These are phyloP conservation scores for Tipula vernalis DNA, from an alignment of 2,888 invertebrate genomes.

Conservation along the genomic window DNA sequence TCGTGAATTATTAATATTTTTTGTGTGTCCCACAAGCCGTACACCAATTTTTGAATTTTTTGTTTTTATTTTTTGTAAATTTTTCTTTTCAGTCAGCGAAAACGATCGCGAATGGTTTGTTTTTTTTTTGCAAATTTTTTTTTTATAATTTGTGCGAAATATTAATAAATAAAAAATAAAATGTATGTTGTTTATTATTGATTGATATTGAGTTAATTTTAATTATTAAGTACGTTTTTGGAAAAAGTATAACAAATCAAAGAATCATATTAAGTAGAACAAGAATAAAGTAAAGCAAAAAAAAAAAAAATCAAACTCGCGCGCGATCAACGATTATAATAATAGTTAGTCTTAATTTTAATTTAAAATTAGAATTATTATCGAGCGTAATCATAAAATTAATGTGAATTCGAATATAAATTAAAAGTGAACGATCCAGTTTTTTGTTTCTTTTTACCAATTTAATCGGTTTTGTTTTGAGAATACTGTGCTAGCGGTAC, in stretches of 20 bases:
- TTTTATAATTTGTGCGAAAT: neutral
- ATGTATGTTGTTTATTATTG: neutral
- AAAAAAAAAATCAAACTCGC: neutral
- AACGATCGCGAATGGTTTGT: neutral
- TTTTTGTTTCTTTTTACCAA: neutral
- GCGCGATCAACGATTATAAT: neutral
- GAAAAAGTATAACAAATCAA: neutral
- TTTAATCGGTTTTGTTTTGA: neutral
- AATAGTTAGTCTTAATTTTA: neutral
- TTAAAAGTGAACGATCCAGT: neutral
- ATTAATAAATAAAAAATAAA: neutral
- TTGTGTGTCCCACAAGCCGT: neutral
- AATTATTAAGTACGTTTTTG: neutral
- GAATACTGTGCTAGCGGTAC: neutral
- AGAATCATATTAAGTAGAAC: neutral
- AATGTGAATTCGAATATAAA: neutral
- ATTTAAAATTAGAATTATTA: neutral
- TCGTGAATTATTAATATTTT: neutral
- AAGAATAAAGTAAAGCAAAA: neutral
- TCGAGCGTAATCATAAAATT: neutral
- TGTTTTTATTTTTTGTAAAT: neutral
- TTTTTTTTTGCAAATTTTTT: neutral
- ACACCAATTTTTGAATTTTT: neutral
- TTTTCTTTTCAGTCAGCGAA: neutral
- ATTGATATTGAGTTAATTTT: neutral